phyloP scores from a whole-genome alignment of 2,113 vertebrate genomes.

The Carollia perspicillata region DNA sequence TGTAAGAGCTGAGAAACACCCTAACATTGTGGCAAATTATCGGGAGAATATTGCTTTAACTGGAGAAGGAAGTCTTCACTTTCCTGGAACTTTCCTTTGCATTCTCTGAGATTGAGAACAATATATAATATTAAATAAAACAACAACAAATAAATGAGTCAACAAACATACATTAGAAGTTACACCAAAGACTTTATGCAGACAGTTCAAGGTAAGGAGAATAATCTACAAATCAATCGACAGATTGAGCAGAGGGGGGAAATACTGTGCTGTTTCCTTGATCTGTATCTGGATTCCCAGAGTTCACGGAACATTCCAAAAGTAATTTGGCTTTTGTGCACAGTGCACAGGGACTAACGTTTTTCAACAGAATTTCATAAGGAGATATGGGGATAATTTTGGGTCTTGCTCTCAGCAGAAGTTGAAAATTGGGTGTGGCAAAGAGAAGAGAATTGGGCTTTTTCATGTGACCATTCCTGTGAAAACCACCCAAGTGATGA shows the following conservation, averaged over 20 bases:
- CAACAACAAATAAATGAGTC: background rate
- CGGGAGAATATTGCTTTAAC: background rate
- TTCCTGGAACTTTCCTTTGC: background rate
- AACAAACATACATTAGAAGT: background rate
- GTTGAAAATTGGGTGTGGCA: background rate
- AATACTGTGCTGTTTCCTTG: background rate
- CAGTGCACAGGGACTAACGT: background rate
- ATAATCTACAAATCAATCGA: slow-evolving; percentile 31
- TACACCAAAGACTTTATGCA: background rate
- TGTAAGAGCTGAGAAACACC: slow-evolving; percentile 20
- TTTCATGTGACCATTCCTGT: background rate
- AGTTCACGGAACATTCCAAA: slow-evolving; percentile 51
- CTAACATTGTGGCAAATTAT: background rate
- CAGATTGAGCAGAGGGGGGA: background rate
- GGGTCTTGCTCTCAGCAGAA: background rate
- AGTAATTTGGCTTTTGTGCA: slow-evolving; percentile 51
- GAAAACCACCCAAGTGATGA: background rate
- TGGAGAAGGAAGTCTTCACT: background rate
- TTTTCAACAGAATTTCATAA: slow-evolving; percentile 61
- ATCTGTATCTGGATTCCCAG: slow-evolving; percentile 44
- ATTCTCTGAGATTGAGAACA: background rate
- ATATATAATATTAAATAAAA: background rate
- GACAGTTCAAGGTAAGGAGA: background rate
- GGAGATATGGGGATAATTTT: background rate
- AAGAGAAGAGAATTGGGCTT: background rate